A percentile compares a stretch with the other conserved stretches of the same genome.
These are phyloP conservation scores for Lottia scabra DNA, from an alignment of 2,888 invertebrate genomes.

Conservation along the genomic window DNA sequence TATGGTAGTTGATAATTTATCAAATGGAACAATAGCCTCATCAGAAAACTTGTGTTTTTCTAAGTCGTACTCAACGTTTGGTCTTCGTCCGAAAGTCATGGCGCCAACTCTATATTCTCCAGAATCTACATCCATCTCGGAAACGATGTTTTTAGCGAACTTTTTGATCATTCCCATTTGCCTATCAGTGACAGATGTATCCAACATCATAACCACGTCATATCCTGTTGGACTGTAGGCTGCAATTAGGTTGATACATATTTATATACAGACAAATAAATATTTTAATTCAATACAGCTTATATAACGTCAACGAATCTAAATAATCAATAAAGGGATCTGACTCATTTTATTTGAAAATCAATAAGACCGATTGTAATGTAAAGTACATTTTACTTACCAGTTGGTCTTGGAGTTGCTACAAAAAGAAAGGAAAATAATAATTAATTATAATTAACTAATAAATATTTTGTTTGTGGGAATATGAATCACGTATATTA, in stretches of 20 bases:
- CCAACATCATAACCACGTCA: slow-evolving; percentile 50
- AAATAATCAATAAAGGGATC: background rate
- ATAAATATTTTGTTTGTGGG: no score
- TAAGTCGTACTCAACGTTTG: slow-evolving; percentile 39
- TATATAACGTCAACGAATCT: background rate
- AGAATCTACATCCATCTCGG: slow-evolving; percentile 36
- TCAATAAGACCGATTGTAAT: no score
- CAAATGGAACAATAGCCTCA: slow-evolving; percentile 28
- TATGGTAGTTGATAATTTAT: slow-evolving; percentile 1
- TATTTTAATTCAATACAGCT: background rate
- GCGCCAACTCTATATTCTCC: slow-evolving; percentile 48
- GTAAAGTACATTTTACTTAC: background rate
- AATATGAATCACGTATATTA: no score
- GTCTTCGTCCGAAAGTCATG: slow-evolving; percentile 37
- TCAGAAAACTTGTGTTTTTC: slow-evolving; percentile 37
- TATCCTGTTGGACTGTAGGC: slow-evolving; percentile 32
- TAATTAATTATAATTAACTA: no score
- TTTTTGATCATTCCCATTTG: slow-evolving; percentile 36
- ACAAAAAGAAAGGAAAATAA: background rate
- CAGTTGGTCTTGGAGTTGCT: slow-evolving; percentile 1
- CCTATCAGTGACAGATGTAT: slow-evolving; percentile 44
- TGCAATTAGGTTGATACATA: background rate
- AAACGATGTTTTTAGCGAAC: slow-evolving; percentile 33
- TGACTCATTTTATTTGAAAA: no score
- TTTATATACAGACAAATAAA: background rate